These are phyloP conservation scores for Falco punctatus DNA, from an alignment of 2,113 vertebrate species.

Conservation along the genomic window DNA sequence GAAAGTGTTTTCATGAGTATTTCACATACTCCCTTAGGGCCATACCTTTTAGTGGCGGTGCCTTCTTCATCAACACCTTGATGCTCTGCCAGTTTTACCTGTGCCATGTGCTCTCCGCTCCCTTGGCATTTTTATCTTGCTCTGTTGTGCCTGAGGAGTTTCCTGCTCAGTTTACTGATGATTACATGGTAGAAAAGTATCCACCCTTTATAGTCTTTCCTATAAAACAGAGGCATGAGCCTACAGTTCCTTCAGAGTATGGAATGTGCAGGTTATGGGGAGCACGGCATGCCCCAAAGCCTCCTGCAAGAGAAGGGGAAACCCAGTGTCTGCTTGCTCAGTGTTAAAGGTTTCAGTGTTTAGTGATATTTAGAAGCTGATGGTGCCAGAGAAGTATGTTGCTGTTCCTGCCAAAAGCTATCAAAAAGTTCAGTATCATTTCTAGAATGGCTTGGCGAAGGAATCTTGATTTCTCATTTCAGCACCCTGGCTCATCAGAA, in stretches of 20 bases:
- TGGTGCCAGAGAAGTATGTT: background rate
- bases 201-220: background rate
- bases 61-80: slow-evolving; percentile 7
- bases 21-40: slow-evolving; percentile 4
- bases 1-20: background rate
- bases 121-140: slow-evolving; percentile 16
- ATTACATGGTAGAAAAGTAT: background rate
- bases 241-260: background rate
- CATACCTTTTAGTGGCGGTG: background rate
- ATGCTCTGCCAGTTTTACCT: slow-evolving; percentile 22
- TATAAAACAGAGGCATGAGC: background rate
- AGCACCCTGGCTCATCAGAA: background rate
- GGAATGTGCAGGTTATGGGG: background rate
- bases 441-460: background rate
- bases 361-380: background rate
- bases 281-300: background rate
- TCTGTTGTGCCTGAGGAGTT: slow-evolving; percentile 34
- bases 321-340: background rate
- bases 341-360: background rate
- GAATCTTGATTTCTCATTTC: background rate
- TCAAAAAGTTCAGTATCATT: background rate
- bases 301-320: background rate
- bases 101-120: background rate
- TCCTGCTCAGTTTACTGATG: background rate
- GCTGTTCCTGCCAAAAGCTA: background rate